These are phyloP conservation scores for Pardosa pseudoannulata DNA, from an alignment of 2,888 invertebrate genomes.

Conservation along the genomic window DNA sequence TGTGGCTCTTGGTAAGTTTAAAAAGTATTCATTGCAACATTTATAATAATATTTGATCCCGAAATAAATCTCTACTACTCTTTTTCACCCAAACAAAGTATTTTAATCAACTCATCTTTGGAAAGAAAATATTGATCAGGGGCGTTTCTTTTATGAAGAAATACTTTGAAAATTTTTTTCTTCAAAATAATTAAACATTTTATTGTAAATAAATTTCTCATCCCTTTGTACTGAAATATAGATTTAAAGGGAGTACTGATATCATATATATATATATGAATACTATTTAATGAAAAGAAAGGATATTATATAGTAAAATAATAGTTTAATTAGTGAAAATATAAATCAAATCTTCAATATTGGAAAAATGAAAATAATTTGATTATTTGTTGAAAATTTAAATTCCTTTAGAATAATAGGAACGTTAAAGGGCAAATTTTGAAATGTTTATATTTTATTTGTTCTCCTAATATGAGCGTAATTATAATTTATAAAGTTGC, in stretches of 20 bases:
- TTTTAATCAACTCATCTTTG: slow-evolving; percentile 10
- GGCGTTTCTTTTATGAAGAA: slow-evolving; percentile 1
- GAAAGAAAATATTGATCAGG: neutral
- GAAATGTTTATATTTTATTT: too few species aligned
- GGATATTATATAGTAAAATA: neutral
- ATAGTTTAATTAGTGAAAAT: neutral
- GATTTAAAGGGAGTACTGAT: neutral
- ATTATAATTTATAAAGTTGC: too few species aligned
- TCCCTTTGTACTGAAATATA: neutral
- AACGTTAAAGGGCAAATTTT: too few species aligned
- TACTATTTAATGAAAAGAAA: neutral
- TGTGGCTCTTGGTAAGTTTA: too few species aligned
- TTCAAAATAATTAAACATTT: neutral
- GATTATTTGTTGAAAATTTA: too few species aligned
- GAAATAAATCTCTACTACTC: neutral
- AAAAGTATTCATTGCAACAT: too few species aligned
- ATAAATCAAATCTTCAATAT: too few species aligned
- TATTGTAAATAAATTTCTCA: slow-evolving; percentile 1
- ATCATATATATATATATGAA: neutral
- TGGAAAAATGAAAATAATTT: too few species aligned
- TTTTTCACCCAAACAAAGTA: neutral
- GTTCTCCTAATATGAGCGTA: too few species aligned
- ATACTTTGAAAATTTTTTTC: neutral
- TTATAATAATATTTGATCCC: too few species aligned
- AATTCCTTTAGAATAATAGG: too few species aligned